Percentiles rank a stretch among this genome's conserved stretches.
Conservation (phyloP, 2,888 invertebrate species). For the Metellina segmentata region DNA sequence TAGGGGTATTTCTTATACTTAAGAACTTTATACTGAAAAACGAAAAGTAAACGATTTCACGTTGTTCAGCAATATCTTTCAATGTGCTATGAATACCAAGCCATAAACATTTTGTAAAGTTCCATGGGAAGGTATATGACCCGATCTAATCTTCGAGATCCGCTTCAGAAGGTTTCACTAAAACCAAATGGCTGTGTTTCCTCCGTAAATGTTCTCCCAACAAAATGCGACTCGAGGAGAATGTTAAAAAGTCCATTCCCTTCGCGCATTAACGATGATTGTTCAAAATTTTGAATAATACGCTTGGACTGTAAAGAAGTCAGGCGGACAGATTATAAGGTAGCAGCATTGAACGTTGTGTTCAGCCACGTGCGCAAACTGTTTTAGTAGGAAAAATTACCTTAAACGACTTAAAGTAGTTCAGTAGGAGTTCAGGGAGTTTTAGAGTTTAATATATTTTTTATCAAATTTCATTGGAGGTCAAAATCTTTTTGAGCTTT, state of each 20-base stretch:
- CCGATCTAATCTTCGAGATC: slow-evolving; percentile 47
- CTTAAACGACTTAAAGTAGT: neutral
- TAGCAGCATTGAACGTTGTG: too few relatives aligned
- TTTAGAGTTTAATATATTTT: too few relatives aligned
- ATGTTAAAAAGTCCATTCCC: slow-evolving; percentile 46
- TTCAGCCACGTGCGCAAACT: slow-evolving; percentile 31
- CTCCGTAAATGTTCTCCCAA: slow-evolving; percentile 26
- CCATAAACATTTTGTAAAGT: neutral
- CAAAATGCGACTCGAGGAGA: slow-evolving; percentile 35
- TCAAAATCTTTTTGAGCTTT: neutral
- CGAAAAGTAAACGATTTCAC: neutral
- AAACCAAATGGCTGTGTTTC: slow-evolving; percentile 56
- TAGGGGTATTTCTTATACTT: neutral
- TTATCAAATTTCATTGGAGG: neutral
- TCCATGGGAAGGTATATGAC: slow-evolving; percentile 36
- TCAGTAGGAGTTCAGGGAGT: slow-evolving; percentile 33
- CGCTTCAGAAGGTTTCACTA: slow-evolving; percentile 50
- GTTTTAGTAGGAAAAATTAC: slow-evolving; percentile 52
- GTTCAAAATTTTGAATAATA: slow-evolving; percentile 43
- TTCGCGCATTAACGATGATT: slow-evolving; percentile 34
- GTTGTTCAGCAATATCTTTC: neutral
- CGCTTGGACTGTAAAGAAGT: slow-evolving; percentile 47
- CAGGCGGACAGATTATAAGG: slow-evolving; percentile 46
- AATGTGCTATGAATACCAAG: neutral
- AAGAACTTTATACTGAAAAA: neutral